Conservation (phyloP, 1,140 invertebrate species). For the Pseudomyrmex dendroicus region DNA sequence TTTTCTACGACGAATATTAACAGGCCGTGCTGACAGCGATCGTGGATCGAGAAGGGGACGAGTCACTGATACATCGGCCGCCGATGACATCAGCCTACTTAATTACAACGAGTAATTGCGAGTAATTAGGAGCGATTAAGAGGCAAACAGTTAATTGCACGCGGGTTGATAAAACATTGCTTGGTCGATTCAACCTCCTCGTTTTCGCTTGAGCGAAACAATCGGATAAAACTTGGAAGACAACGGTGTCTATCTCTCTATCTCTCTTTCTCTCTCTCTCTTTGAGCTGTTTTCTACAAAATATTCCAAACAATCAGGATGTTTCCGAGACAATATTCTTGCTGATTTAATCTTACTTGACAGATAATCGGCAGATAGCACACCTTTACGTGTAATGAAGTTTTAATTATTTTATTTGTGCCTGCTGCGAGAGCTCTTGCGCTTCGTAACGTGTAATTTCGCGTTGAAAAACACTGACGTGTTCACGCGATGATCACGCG, state of each 20-base stretch:
- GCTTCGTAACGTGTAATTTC: constrained; percentile 67
- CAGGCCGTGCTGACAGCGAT: constrained; percentile 17
- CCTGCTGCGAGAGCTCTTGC: constrained; percentile 47
- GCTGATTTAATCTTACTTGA: constrained; percentile 5
- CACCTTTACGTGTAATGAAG: constrained; percentile 70
- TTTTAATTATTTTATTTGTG: constrained; percentile 82
- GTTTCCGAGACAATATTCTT: neutral
- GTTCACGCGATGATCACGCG: constrained; percentile 64
- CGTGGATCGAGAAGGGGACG: constrained; percentile 62
- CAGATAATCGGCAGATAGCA: constrained; percentile 56
- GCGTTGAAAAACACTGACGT: constrained; percentile 64
- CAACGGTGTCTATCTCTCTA: neutral
- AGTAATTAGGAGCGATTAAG: constrained; percentile 81
- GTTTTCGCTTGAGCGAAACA: neutral
- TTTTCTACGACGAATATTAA: constrained; percentile 49
- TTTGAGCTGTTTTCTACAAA: neutral
- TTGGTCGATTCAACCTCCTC: constrained; percentile 40
- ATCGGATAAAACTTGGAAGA: neutral
- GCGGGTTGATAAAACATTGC: constrained; percentile 49
- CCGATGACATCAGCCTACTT: constrained; percentile 79
- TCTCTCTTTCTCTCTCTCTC: neutral
- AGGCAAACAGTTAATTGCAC: constrained; percentile 80
- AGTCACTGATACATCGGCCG: constrained; percentile 68
- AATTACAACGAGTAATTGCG: constrained; percentile 80
- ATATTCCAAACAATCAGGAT: neutral